A percentile compares a stretch with the other conserved stretches of the same genome.
These are phyloP conservation scores for Apotomis turbidana DNA, from an alignment of 2,888 invertebrate genomes.

Conservation along the genomic window DNA sequence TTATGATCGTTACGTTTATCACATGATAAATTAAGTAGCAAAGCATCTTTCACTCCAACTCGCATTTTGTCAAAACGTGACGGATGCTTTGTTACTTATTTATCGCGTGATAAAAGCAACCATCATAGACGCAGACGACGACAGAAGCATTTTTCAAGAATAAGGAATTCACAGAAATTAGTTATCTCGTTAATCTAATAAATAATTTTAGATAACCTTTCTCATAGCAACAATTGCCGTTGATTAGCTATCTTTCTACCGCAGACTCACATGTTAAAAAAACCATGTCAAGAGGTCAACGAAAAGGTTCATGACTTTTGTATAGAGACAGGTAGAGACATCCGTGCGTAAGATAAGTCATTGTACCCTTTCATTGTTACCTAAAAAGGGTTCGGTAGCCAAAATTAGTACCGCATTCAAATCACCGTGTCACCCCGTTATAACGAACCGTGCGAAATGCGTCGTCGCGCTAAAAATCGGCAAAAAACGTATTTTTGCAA, in stretches of 20 bases:
- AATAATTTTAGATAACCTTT: conserved; percentile 40
- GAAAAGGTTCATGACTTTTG: conserved; percentile 64
- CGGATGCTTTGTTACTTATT: no score
- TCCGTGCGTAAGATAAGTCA: conserved; percentile 61
- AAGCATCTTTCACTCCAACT: no score
- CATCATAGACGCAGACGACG: background rate
- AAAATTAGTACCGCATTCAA: conserved; percentile 80
- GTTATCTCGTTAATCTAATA: conserved; percentile 1
- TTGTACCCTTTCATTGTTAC: conserved; percentile 60
- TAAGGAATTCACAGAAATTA: background rate
- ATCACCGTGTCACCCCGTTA: conserved; percentile 65
- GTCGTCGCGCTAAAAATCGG: conserved; percentile 49
- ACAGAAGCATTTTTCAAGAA: background rate
- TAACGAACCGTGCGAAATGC: conserved; percentile 82
- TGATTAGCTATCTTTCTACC: conserved; percentile 63
- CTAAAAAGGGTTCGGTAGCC: conserved; percentile 69
- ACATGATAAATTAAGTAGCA: no score
- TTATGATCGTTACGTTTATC: no score
- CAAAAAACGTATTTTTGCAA: conserved; percentile 54
- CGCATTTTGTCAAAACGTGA: no score
- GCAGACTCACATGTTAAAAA: conserved; percentile 64
- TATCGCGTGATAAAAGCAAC: no score
- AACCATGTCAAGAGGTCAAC: conserved; percentile 72
- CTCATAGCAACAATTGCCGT: conserved; percentile 49
- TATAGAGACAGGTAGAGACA: conserved; percentile 67